Conservation (phyloP, 2,113 vertebrate genomes). For the Cephalopholis sonnerati region DNA sequence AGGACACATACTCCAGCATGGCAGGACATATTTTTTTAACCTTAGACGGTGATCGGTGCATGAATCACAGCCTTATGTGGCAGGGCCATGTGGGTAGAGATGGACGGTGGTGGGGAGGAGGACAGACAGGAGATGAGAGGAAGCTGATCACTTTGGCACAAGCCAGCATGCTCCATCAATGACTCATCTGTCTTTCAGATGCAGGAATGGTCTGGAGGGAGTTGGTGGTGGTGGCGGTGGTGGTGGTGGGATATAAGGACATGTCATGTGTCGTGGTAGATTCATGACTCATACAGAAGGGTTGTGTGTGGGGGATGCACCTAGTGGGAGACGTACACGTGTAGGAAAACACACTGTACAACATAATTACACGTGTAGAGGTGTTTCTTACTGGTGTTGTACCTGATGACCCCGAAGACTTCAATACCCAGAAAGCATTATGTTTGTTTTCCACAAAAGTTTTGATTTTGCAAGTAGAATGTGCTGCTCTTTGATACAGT, state of each 20-base stretch:
- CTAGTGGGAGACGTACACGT: conserved; percentile 16
- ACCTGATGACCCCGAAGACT: background rate
- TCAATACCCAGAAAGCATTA: background rate
- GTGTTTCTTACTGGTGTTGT: background rate
- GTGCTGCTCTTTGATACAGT: too few relatives aligned
- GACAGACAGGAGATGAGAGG: conserved; percentile 54
- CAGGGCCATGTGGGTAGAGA: conserved; percentile 43
- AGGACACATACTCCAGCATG: conserved; percentile 29
- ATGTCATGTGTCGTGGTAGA: conserved; percentile 33
- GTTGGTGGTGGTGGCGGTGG: background rate
- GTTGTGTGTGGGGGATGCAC: conserved; percentile 1
- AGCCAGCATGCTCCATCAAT: conserved; percentile 45
- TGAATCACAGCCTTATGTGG: conserved; percentile 68
- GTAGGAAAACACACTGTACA: conserved; percentile 14
- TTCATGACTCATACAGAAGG: conserved; percentile 58
- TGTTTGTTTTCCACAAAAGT: background rate
- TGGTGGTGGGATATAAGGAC: conserved; percentile 42
- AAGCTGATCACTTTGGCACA: conserved; percentile 52
- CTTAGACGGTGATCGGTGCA: conserved; percentile 40
- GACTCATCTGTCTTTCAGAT: conserved; percentile 73
- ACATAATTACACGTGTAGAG: background rate
- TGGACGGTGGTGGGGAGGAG: conserved; percentile 24
- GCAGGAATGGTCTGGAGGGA: background rate
- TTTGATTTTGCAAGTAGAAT: background rate
- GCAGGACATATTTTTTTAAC: conserved; percentile 59